Base-by-base conservation (phyloP, 2,888 invertebrate species). In the Andrena camellia region DNA sequence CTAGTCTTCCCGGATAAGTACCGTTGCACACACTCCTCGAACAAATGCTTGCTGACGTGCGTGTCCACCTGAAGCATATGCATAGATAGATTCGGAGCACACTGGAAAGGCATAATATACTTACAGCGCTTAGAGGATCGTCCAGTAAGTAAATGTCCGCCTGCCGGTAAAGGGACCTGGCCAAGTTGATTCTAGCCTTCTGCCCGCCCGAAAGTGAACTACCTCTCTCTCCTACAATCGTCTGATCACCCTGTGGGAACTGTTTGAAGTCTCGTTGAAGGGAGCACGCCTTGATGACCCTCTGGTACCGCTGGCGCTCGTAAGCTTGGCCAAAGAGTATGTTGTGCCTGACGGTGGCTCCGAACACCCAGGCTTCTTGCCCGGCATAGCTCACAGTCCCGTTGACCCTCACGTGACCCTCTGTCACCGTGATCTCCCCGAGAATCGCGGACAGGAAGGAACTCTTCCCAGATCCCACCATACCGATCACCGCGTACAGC, bases 301-400 rank as follows among this genome's bases (percentile, higher is more conserved):
- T 87, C n/a, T 91, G 91, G 74, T 96, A 97, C 90, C 96, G 95
- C 73, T 95, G 95, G 68, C 95, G 94, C 81, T 96, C 95, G 91
- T 95, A 97, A 0, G 95, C 94, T 85, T 95, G 94, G 0, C 98
- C 98, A 93, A 98, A 98, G n/a, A 97, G 93, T 89, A 98, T 97
- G 94, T 98, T 98, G 91, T 98, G 97, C 68, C 97, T 95, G 0
- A 98, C 95, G 0, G 97, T 96, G 20, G 96, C 96, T 0, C 96
- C 96, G 92, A 97, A 97, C 0, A 97, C 96, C 98, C 98, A 98
- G 7, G 98, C 96, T 92, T 98, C 97, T 94, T 98, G 98, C 86
- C 97, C 95, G 0, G 97, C 97, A 93, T 98, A 98, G 33, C 97
- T 96, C 17, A 96, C 78, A 52, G 92, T 94, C 2, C 96, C 98